Base-by-base conservation (phyloP, 2,888 invertebrate species). In the Megalurothrips usitatus region DNA sequence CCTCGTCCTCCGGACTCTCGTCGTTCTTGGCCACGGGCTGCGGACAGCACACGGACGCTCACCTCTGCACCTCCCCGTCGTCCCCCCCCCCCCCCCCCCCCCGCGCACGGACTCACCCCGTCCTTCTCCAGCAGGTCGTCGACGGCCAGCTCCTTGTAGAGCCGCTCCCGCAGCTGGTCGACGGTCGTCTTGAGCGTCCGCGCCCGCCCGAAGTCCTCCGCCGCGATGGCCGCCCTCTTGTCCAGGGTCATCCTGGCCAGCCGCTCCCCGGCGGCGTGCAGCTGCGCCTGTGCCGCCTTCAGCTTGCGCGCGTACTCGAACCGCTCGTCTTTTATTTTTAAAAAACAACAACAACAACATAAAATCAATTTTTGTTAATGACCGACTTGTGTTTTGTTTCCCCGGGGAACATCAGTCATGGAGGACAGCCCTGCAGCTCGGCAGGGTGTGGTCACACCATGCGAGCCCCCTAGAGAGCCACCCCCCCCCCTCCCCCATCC, bases 261-360 rank as follows among this genome's bases (percentile, higher is more conserved):
- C 81, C 95, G 92, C 86, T 97, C 96, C 0, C 98, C 98, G 0
- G 95, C 95, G 82, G 92, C 92, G 14, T 95, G 91, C 34, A 98
- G 87, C 80, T 94, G 94, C 81, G 93, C 91, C 88, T 96, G 95
- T 0, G 96, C 94, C 1, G 93, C 91, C 86, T 97, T 97, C 14
- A 97, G 87, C 84, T 96, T 95, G 81, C 97, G 93, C 0, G 97
- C 98, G 88, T 96, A 97, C 86, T 97, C 97, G 87, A 96, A 97
- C 83, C 96, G 91, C 87, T 98, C 97, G 86, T 94, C 96, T 96
- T 86, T 52, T 6, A 43, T 43, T 43, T 43, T 2, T 63, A 48
- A 78, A 80, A 81, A 79, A 58, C 11, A 2, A 80, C 63, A 79
- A 19, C 28, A 28, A 79, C 58, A 68, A 12, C 49, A 79, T 82